phyloP scores from a whole-genome alignment of 2,113 vertebrate genomes.

The Axis porcinus region DNA sequence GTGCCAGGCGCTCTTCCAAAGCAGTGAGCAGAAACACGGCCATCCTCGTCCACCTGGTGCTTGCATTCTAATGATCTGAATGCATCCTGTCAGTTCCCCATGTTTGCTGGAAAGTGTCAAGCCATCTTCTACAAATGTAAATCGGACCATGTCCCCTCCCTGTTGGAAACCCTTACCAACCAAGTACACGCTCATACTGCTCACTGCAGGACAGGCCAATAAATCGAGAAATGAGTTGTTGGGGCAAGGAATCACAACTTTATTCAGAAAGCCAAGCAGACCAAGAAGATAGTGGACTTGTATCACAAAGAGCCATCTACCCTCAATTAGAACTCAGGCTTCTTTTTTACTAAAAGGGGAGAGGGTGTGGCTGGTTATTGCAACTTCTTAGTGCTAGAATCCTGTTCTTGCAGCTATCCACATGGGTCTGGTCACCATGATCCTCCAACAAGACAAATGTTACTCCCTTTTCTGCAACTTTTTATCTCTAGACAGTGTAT shows the following conservation, averaged over 20 bases:
- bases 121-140: neutral
- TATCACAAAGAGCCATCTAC: neutral
- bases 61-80: rapidly evolving
- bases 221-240: neutral
- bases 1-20: neutral
- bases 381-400: neutral
- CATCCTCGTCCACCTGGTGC: neutral
- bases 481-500: neutral
- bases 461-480: neutral
- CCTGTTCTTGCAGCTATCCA: neutral
- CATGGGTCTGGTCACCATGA: neutral
- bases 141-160: neutral
- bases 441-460: neutral
- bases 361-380: neutral
- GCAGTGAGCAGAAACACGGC: neutral
- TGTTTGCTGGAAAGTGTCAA: neutral
- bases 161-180: neutral
- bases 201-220: neutral
- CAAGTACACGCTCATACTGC: neutral
- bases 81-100: rapidly evolving
- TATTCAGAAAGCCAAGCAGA: neutral
- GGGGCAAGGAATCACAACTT: neutral
- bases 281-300: neutral
- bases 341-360: neutral
- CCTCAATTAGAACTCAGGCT: neutral